Percentiles rank a stretch among this genome's conserved stretches.
These are phyloP conservation scores for Garrulus glandarius DNA, from an alignment of 2,797 vertebrate genomes.

Conservation along the genomic window DNA sequence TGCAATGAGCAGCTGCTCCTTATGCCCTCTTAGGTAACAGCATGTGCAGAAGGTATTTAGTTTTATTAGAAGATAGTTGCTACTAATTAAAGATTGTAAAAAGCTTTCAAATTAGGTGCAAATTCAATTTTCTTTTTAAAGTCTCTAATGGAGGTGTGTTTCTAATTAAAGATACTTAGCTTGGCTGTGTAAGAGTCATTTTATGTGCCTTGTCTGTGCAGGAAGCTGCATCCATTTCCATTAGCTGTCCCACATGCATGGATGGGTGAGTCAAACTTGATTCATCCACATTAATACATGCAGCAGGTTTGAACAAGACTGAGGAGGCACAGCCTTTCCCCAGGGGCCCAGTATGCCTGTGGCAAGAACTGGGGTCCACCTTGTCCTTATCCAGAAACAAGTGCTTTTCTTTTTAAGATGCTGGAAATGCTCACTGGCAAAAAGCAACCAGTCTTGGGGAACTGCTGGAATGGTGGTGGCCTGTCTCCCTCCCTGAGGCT, in stretches of 20 bases:
- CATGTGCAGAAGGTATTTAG: neutral
- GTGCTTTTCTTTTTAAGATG: neutral
- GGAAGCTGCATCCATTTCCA: neutral
- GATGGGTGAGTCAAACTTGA: neutral
- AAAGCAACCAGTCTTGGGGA: neutral
- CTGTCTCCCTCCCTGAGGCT: neutral
- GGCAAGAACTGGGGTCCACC: fast-evolving
- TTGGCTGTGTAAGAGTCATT: neutral
- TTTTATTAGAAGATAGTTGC: constrained; percentile 7
- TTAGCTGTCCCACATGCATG: neutral
- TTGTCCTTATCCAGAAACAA: neutral
- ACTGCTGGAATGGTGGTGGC: neutral
- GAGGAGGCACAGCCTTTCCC: neutral
- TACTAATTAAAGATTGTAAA: constrained; percentile 24
- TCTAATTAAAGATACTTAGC: neutral
- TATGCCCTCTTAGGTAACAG: neutral
- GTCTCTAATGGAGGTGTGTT: neutral
- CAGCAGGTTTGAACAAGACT: neutral
- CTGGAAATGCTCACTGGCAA: neutral
- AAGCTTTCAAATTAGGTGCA: neutral
- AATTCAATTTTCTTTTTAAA: constrained; percentile 19
- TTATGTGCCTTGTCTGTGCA: neutral
- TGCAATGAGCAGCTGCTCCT: neutral
- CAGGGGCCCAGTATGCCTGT: neutral
- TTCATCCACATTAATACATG: neutral